Base-by-base conservation (phyloP, 2,113 vertebrate genomes). In the Conger conger region DNA sequence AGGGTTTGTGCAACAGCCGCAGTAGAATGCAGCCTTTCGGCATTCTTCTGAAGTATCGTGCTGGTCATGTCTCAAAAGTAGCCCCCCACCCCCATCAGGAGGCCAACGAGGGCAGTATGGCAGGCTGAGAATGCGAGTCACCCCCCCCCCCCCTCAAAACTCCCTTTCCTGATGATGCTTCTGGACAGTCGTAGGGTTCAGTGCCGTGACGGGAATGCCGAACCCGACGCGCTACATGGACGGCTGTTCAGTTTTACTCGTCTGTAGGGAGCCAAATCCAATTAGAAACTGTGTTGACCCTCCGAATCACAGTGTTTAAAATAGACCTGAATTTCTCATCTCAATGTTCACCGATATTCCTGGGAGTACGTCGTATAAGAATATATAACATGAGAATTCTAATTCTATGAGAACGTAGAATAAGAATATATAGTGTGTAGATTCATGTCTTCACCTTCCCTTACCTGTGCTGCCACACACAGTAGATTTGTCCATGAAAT, bases 11-110 rank as follows among this genome's bases (percentile, higher is more conserved):
- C 80, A 36, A 82, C 23, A 30, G 33, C 76, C 3, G 45, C 50
- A 36, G 57, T 84, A 86, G 87, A 94, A 94, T 93, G 92, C 82
- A 2, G 90, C 42, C 40, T 6, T 2, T 76, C 92, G 5, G 86
- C 93, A 93, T 94, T 95, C 89, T 86, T 37, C 4, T 5, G 0
- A 33, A 50, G 79, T 8, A 33, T 17, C 27, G 57, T 8, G n/a
- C 3, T n/a, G 79, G n/a, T 80, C 79, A 16, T 20, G 42, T 33
- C 40, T 37, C 45, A 30, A 50, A 50, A 38, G 16, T 27, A 50
- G 27, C 33, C 33, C 23, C 57, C 18, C 57, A 3, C 23, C 20
- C 20, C 4, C 18, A 0, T 0, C 0, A 45, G 37, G 79, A 80
- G 79, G 37, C 79, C 79, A 27, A n/a, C n/a, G n/a, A 4, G 78